Base-by-base conservation (phyloP, 2,113 vertebrate species). In the Pyrgilauda ruficollis region DNA sequence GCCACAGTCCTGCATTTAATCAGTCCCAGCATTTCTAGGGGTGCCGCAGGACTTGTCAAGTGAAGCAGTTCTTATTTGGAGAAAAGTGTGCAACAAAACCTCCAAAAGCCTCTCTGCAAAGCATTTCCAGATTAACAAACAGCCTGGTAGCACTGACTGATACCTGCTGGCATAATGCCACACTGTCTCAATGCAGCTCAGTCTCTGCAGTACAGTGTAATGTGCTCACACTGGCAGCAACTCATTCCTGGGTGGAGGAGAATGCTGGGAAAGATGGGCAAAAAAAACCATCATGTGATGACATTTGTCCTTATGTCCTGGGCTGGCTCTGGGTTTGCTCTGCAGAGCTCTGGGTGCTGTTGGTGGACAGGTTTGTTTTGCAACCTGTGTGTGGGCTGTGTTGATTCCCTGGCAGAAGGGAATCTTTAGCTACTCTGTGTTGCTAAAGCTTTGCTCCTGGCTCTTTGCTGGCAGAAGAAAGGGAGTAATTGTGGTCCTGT, bases 401-500 rank as follows among this genome's bases (percentile, higher is more conserved):
- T 31, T 93, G 67, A 52, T 96, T 87, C 91, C 44, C 43, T 92
- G 72, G 79, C 79, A 93, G 77, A 82, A 86, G 73, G 73, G 92
- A 95, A 89, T 92, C 84, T 95, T 87, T 17, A 93, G 93, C 73
- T 84, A 10, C 66, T 92, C 85, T 1, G 1, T 47, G 58, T 95
- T 93, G 93, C 82, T 81, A 90, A 79, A 95, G 79, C 90, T 94
- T 94, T 93, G 93, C 83, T 95, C 41, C 87, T 93, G 93, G 90
- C 95, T 95, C 84, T 93, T 75, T 95, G 83, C 90, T 94, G 79
- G 55, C 93, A 96, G 88, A 88, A 95, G 89, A 93, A 95, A 90
- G 82, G 87, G 76, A 95, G 68, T 95, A 75, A 94, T 94, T 97
- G 88, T 95, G 95, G 90, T 59, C 76, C 94, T 95, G 73, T 96